These are phyloP conservation scores for Hirundo rustica DNA, from an alignment of 2,797 vertebrate genomes.

Conservation along the genomic window DNA sequence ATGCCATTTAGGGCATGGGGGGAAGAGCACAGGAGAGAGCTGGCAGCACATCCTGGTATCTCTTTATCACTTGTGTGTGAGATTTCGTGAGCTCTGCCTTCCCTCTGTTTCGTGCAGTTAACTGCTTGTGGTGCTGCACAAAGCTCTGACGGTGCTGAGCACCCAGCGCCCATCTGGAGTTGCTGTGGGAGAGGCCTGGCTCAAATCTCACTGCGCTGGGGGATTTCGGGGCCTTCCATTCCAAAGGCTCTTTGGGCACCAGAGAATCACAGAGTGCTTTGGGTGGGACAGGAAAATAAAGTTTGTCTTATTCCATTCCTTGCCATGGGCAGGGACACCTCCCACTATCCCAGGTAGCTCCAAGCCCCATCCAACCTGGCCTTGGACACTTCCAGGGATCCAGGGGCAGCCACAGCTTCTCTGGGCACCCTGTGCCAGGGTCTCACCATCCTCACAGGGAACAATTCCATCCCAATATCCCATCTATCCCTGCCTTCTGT, in stretches of 20 bases:
- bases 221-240: not conserved
- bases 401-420: not conserved
- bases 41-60: not conserved
- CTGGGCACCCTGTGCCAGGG: fast-evolving
- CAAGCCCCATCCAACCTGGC: fast-evolving
- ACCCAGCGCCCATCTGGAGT: not conserved
- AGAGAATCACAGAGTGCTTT: not conserved
- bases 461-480: fast-evolving
- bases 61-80: not conserved
- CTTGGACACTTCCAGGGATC: not conserved
- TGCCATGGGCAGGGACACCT: fast-evolving
- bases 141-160: not conserved
- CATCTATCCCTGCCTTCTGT: fast-evolving
- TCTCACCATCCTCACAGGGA: fast-evolving
- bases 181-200: not conserved
- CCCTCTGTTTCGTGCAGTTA: not conserved
- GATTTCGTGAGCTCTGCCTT: not conserved
- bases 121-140: not conserved
- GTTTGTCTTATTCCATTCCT: fast-evolving
- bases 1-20: not conserved
- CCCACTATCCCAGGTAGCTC: fast-evolving
- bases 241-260: not conserved
- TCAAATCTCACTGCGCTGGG: not conserved
- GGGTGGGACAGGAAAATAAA: not conserved
- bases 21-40: not conserved